Conservation (phyloP, 2,797 vertebrate species). For the Anniella stebbinsi region DNA sequence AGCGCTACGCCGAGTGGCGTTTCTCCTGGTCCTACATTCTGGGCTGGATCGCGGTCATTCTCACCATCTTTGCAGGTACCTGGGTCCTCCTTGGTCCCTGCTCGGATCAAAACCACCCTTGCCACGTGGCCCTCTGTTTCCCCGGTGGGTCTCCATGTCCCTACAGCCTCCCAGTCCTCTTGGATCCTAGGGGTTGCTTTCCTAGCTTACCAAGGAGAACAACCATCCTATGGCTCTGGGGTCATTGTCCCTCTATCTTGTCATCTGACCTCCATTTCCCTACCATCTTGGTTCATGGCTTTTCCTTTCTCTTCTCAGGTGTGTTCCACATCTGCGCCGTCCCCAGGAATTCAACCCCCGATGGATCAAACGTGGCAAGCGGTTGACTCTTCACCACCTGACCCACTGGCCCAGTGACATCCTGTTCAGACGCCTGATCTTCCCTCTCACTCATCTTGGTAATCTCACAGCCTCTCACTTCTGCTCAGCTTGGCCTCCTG, state of each 20-base stretch:
- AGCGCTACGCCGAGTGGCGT: constrained; percentile 84
- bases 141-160: background rate
- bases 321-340: constrained; percentile 61
- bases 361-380: constrained; percentile 24
- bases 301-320: constrained; percentile 23
- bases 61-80: constrained; percentile 85
- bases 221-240: background rate
- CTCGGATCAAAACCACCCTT: background rate
- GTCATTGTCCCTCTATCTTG: no score
- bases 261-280: no score
- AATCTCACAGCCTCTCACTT: background rate
- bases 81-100: background rate
- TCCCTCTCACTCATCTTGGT: no score
- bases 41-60: constrained; percentile 85
- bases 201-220: no score
- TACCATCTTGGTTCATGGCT: background rate
- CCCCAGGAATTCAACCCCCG: constrained; percentile 25
- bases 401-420: background rate
- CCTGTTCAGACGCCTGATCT: background rate
- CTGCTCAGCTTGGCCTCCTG: no score
- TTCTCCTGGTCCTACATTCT: constrained; percentile 91
- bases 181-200: no score
- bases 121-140: background rate
- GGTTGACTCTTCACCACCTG: constrained; percentile 14
- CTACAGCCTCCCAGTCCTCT: background rate